Evolutionary conservation across 2,888 invertebrate species (phyloP), one percentile per base, ranked within the genome.

Genomic region (Chymomyza amoena): DNA sequence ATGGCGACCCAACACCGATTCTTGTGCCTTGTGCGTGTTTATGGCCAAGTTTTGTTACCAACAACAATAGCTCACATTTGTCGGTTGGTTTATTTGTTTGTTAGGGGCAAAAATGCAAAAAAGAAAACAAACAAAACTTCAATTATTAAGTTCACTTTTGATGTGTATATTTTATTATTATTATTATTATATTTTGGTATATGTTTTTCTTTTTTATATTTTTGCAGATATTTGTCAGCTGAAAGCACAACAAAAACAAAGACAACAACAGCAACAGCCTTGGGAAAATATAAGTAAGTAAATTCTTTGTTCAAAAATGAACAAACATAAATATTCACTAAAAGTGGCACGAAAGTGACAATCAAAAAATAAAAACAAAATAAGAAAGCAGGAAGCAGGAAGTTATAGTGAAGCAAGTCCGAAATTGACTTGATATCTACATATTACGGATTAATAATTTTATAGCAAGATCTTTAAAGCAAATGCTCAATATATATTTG

Each of bases 11-110:
- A 87, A 83, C 85, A 87, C 83, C 80, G 78, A 45, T 45, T 13
- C 75, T 78, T 75, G 87, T 83, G 87, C 87, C 75, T 78, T 75
- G 87, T 83, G 87, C 87, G 87, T 83, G 83, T 83, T 83, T 78
- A 83, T 87, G 65, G 72, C 80, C 80, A 63, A 69, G 63, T 62
- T 63, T 66, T 60, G 70, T 52, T 61, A 64, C 32, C 61, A 60
- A 20, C 54, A 70, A 15, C 59, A 62, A 54, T 60, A 68, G 39
- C 39, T 45, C 39, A 45, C 39, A 45, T 45, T 45, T 45, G 39
- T 45, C 4, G 32, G 32, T 32, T 9, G 32, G 32, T 32, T 32
- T 32, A 32, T 32, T 45, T 45, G 39, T 45, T 45, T 45, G 39
- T 45, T 45, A 45, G 13, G 6, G 4, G 32, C 9, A 45, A 13